phyloP scores from a whole-genome alignment of 2,797 vertebrate genomes.

The Semaprochilodus insignis region DNA sequence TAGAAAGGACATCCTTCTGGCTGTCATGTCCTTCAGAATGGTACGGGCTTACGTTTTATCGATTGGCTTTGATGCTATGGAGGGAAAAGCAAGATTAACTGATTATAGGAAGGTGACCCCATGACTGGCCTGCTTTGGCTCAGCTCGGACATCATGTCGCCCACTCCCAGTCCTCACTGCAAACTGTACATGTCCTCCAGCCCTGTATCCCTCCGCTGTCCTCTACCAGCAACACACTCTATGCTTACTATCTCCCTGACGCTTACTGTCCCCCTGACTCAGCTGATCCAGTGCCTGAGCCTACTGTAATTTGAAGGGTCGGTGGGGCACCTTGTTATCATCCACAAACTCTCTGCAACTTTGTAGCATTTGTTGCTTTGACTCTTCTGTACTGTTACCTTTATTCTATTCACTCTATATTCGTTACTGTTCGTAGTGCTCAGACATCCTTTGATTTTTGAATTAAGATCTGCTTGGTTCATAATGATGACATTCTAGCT shows the following conservation, averaged over 20 bases:
- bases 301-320: not conserved
- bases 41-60: not conserved
- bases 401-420: conserved; percentile 10
- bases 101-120: not conserved
- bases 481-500: not conserved
- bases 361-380: not conserved
- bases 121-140: conserved; percentile 53
- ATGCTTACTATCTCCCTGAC: not conserved
- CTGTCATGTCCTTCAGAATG: not conserved
- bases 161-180: conserved; percentile 23
- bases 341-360: not conserved
- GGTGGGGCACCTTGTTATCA: not conserved
- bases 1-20: not conserved
- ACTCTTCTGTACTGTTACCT: conserved; percentile 9
- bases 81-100: not conserved
- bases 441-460: not conserved
- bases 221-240: conserved; percentile 8
- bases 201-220: not conserved
- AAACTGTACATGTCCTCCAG: conserved; percentile 17
- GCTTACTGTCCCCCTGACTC: too few relatives aligned
- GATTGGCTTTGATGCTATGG: not conserved
- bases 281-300: not conserved
- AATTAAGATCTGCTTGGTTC: not conserved
- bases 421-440: not conserved
- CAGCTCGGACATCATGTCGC: conserved; percentile 37